Evolutionary conservation across 1,140 invertebrate genomes (phyloP).

Genomic region (Procambarus virginalis): DNA sequence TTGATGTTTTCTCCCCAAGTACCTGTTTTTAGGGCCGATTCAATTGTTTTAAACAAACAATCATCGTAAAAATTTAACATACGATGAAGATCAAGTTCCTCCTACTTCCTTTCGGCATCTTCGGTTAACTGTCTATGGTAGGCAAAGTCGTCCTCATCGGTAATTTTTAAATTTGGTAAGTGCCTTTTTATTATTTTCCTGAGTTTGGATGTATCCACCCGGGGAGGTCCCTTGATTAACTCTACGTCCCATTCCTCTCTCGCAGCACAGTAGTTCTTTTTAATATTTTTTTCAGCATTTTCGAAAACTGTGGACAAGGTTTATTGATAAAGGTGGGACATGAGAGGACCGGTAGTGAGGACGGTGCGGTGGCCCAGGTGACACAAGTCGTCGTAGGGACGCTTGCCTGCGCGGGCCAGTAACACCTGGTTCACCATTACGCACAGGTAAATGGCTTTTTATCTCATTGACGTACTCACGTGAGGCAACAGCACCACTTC

Average conservation of each 20-base stretch:
- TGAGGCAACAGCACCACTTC: conserved; percentile 4
- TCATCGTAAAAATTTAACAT: conserved; percentile 22
- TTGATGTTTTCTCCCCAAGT: not conserved
- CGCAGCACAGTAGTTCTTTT: not conserved
- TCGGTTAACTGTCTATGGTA: not conserved
- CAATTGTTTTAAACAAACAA: not conserved
- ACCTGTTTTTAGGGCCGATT: not conserved
- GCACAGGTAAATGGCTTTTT: not conserved
- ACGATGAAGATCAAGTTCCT: not conserved
- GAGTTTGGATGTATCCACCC: not conserved
- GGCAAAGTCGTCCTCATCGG: not conserved
- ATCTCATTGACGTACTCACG: not conserved
- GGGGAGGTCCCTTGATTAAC: not conserved
- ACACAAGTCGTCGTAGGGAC: not conserved
- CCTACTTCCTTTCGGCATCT: not conserved
- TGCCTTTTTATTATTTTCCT: not conserved
- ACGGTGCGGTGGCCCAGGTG: conserved; percentile 25
- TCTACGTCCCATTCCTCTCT: not conserved
- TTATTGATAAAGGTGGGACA: not conserved
- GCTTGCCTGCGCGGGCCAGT: not conserved
- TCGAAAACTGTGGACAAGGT: not conserved
- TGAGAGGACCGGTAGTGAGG: not conserved
- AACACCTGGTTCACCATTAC: conserved; percentile 12
- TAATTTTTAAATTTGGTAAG: not conserved
- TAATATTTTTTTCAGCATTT: not conserved